phyloP scores from a whole-genome alignment of 1,140 invertebrate species.

The Procambarus clarkii region DNA sequence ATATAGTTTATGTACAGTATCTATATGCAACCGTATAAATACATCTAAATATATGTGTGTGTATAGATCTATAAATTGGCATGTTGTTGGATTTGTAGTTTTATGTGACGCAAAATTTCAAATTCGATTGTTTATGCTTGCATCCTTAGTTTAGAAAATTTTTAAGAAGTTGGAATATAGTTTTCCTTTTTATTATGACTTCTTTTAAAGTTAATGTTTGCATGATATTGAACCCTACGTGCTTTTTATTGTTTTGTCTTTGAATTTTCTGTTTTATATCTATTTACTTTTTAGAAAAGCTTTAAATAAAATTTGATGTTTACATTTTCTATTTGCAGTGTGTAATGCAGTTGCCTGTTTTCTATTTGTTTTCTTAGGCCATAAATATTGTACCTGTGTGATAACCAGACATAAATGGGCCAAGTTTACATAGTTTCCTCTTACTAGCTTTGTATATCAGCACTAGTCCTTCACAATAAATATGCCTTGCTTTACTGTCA shows the following conservation, averaged over 20 bases:
- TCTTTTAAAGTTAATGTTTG: not conserved
- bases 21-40: not conserved
- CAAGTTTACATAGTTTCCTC: constrained; percentile 8
- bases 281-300: too few relatives aligned
- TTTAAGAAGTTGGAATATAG: not conserved
- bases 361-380: not conserved
- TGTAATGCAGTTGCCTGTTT: not conserved
- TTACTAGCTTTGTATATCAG: not conserved
- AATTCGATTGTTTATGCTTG: not conserved
- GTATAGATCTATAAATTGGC: not conserved
- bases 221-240: too few relatives aligned
- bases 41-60: not conserved
- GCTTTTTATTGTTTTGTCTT: too few relatives aligned
- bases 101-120: not conserved
- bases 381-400: constrained; percentile 26
- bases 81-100: too few relatives aligned
- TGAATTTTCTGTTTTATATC: too few relatives aligned
- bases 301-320: too few relatives aligned
- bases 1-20: too few relatives aligned
- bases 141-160: not conserved
- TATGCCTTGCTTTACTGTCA: not conserved
- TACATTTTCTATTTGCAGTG: too few relatives aligned
- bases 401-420: constrained; percentile 54
- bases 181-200: not conserved
- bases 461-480: not conserved